Percentiles rank a stretch among this genome's conserved stretches.
phyloP scores from a whole-genome alignment of 2,888 invertebrate species.

The Drosophila borborema region DNA sequence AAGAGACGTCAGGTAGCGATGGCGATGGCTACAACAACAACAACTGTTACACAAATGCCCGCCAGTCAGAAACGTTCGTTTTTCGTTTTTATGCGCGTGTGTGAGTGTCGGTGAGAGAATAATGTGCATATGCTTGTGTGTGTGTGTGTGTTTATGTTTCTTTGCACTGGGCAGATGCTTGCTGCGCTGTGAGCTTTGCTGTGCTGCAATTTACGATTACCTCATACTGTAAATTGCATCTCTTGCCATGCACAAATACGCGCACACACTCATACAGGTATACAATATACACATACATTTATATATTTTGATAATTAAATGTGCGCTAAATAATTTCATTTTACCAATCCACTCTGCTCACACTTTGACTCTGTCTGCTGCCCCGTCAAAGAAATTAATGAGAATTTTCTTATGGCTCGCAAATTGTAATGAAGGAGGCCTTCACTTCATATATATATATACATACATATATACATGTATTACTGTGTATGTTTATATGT shows the following conservation, averaged over 20 bases:
- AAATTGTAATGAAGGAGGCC: slow-evolving; percentile 44
- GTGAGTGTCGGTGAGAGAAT: slow-evolving; percentile 48
- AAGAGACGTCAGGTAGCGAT: slow-evolving; percentile 81
- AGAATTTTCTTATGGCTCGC: slow-evolving; percentile 51
- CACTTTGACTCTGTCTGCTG: slow-evolving; percentile 43
- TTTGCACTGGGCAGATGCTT: slow-evolving; percentile 42
- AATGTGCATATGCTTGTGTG: slow-evolving; percentile 5
- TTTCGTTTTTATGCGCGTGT: slow-evolving; percentile 66
- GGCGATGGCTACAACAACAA: slow-evolving; percentile 56
- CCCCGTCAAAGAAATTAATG: slow-evolving; percentile 48
- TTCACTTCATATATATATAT: slow-evolving; percentile 19
- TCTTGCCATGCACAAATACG: slow-evolving; percentile 29
- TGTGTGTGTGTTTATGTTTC: slow-evolving; percentile 13
- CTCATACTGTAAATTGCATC: slow-evolving; percentile 72
- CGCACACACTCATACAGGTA: slow-evolving; percentile 14
- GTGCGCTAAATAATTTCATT: slow-evolving; percentile 51
- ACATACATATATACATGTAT: slow-evolving; percentile 1
- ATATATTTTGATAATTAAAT: slow-evolving; percentile 71
- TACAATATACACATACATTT: background rate
- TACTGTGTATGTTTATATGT: slow-evolving; percentile 5
- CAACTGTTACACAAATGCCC: slow-evolving; percentile 75
- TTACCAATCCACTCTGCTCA: slow-evolving; percentile 24
- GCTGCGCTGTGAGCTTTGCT: slow-evolving; percentile 28
- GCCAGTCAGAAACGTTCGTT: slow-evolving; percentile 82
- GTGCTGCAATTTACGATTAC: slow-evolving; percentile 68